Evolutionary conservation across 2,113 vertebrate species (phyloP).

Genomic region (Rhinolophus sinicus): DNA sequence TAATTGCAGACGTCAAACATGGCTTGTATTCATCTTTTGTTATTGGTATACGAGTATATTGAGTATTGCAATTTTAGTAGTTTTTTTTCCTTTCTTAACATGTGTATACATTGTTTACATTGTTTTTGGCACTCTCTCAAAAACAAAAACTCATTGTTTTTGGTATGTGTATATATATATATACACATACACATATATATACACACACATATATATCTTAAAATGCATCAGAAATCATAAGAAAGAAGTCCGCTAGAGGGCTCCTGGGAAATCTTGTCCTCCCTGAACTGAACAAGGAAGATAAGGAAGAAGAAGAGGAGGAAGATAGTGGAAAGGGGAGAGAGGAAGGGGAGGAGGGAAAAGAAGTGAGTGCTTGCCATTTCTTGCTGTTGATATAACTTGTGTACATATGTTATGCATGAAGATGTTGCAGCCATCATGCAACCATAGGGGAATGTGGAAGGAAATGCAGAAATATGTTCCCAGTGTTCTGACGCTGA

Average conservation of each 20-base stretch:
- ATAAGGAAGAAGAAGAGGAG: background rate
- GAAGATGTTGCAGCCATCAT: background rate
- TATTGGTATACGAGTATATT: too few relatives aligned
- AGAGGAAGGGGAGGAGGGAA: background rate
- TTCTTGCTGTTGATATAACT: background rate
- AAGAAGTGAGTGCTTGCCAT: background rate
- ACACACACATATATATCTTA: rapidly evolving
- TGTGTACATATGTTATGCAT: background rate
- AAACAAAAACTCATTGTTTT: too few relatives aligned
- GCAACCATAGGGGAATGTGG: background rate
- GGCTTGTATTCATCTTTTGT: too few relatives aligned
- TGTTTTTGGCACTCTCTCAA: too few relatives aligned
- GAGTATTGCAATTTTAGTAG: too few relatives aligned
- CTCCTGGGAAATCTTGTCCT: background rate
- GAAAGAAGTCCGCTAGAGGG: background rate
- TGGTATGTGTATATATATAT: too few relatives aligned
- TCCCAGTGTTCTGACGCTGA: background rate
- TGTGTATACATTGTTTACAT: too few relatives aligned
- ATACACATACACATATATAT: too few relatives aligned
- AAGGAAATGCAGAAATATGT: background rate
- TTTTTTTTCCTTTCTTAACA: too few relatives aligned
- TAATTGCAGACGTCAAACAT: too few relatives aligned
- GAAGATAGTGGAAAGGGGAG: background rate
- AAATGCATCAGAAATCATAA: background rate
- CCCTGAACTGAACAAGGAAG: background rate